Evolutionary conservation across 2,797 vertebrate genomes (phyloP).

Genomic region (Melanotaenia trifasciata): DNA sequence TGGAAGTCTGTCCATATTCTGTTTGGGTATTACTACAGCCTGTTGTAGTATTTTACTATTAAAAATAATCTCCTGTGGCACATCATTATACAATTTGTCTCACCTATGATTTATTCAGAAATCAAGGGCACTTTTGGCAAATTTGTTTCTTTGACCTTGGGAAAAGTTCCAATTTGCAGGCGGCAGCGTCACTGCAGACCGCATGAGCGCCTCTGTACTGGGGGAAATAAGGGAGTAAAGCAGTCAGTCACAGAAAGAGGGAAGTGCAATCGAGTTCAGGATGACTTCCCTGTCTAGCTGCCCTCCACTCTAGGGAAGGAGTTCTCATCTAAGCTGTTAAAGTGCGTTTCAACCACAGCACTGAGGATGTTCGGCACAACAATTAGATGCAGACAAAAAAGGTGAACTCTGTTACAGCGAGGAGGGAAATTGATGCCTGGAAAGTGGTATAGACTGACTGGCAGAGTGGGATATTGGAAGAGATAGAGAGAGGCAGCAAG

Average conservation of each 20-base stretch:
- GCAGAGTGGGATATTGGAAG: conserved; percentile 65
- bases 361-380: conserved; percentile 43
- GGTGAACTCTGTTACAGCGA: conserved; percentile 33
- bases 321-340: conserved; percentile 40
- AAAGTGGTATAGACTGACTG: conserved; percentile 48
- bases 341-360: conserved; percentile 30
- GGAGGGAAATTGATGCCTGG: conserved; percentile 40
- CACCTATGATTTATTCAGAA: conserved; percentile 6
- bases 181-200: conserved; percentile 31
- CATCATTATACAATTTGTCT: neutral
- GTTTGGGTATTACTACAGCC: neutral
- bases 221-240: conserved; percentile 22
- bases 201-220: conserved; percentile 45
- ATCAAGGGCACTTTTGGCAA: conserved; percentile 24
- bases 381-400: conserved; percentile 56
- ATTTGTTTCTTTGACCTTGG: conserved; percentile 34
- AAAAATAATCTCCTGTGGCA: neutral
- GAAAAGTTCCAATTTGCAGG: conserved; percentile 47
- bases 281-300: conserved; percentile 66
- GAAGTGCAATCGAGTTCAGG: conserved; percentile 69
- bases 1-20: neutral
- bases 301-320: conserved; percentile 39
- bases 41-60: neutral
- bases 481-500: conserved; percentile 50
- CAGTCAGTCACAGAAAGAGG: conserved; percentile 49